Conservation (phyloP, 1,140 invertebrate genomes). For the Musca vetustissima region DNA sequence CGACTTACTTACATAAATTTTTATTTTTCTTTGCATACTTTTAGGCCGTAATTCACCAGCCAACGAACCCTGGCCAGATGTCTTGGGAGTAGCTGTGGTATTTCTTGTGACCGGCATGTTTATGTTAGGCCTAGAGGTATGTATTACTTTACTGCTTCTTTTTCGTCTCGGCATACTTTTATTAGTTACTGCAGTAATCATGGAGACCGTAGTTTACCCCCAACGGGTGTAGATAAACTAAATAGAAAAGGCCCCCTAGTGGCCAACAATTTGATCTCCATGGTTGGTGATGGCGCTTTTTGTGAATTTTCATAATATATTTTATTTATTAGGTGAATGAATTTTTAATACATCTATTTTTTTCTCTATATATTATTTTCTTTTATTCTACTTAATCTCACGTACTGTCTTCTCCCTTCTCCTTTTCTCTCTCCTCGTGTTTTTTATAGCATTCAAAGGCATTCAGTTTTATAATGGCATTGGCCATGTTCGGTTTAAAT, state of each 20-base stretch:
- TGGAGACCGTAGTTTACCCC: too few relatives aligned
- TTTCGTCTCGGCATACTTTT: too few relatives aligned
- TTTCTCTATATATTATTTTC: constrained; percentile 5
- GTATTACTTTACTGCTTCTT: not conserved
- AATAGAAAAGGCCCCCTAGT: too few relatives aligned
- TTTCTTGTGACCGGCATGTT: constrained; percentile 68
- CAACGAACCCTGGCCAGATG: constrained; percentile 70
- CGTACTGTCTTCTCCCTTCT: not conserved
- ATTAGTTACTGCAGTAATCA: too few relatives aligned
- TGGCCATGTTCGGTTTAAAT: constrained; percentile 48
- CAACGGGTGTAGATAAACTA: too few relatives aligned
- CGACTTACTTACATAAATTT: not conserved
- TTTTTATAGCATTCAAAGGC: constrained; percentile 47
- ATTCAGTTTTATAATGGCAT: constrained; percentile 51
- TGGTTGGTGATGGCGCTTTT: too few relatives aligned
- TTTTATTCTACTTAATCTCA: not conserved
- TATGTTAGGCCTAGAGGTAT: constrained; percentile 70
- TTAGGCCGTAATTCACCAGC: constrained; percentile 57
- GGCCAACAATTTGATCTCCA: too few relatives aligned
- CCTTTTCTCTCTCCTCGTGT: not conserved
- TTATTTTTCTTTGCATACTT: constrained; percentile 25
- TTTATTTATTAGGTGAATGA: not conserved
- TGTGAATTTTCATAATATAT: not conserved
- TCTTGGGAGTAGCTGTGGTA: constrained; percentile 67
- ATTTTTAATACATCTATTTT: too few relatives aligned